Evolutionary conservation across 2,888 invertebrate genomes (phyloP).

Genomic region (Andrena praecox): DNA sequence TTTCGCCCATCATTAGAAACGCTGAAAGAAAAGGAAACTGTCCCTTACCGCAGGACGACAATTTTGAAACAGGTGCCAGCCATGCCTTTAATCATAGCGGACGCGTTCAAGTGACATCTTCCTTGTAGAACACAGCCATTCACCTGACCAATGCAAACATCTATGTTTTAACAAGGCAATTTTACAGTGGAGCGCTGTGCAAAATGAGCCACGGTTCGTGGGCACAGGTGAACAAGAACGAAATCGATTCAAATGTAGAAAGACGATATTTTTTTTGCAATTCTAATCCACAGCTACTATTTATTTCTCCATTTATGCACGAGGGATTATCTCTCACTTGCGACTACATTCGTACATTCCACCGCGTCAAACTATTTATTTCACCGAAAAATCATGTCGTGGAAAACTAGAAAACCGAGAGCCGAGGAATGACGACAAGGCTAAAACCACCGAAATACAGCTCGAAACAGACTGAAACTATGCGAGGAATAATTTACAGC

Average conservation of each 20-base stretch:
- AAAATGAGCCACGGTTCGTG: too few relatives aligned
- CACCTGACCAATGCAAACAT: constrained; percentile 87
- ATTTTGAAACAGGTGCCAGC: constrained; percentile 94
- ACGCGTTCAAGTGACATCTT: constrained; percentile 98
- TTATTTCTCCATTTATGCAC: too few relatives aligned
- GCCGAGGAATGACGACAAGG: too few relatives aligned
- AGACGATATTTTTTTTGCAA: too few relatives aligned
- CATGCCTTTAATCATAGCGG: constrained; percentile 97
- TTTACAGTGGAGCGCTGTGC: not conserved
- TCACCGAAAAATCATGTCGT: too few relatives aligned
- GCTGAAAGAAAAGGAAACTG: not conserved
- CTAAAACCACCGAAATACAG: not conserved
- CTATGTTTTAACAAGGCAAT: not conserved
- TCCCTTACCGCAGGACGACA: constrained; percentile 91
- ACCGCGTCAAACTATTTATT: too few relatives aligned
- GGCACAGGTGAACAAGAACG: too few relatives aligned
- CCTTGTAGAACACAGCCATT: constrained; percentile 97
- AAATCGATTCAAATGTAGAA: too few relatives aligned
- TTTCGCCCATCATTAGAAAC: not conserved
- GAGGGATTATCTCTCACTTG: too few relatives aligned
- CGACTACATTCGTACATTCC: too few relatives aligned
- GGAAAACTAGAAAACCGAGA: too few relatives aligned
- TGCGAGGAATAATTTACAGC: not conserved
- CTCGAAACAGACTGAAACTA: not conserved
- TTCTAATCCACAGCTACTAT: too few relatives aligned